Evolutionary conservation across 2,888 invertebrate genomes (phyloP), one percentile per base, ranked within the genome.

Genomic region (Agapetus fuscipes): DNA sequence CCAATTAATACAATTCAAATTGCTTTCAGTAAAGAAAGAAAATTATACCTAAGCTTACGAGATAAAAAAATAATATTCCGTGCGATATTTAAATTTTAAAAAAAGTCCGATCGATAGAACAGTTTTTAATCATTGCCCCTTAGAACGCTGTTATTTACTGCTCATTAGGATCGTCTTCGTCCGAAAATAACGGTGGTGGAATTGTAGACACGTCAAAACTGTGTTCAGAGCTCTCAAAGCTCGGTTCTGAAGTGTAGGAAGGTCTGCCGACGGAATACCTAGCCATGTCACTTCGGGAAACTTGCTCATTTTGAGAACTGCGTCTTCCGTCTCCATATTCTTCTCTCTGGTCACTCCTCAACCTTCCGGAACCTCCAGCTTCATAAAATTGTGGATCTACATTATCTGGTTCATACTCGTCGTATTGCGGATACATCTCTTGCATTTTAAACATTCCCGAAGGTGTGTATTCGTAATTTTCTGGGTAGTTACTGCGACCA

Each of bases 141-240:
- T n/a, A n/a, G n/a, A n/a, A n/a, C n/a, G n/a, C n/a, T n/a, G n/a
- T n/a, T n/a, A n/a, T 14, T 25, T 39, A 43, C 39, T 42, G 42
- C 35, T 42, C 38, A 29, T 36, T 36, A 16, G 17, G 17, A 29
- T 39, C 32, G 25, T 37, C 53, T 54, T 82, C 80, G 51, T 85
- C 83, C 37, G 78, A 75, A 53, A 84, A 73, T 48, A 83, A 66
- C 37, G 84, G 84, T 37, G 84, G 84, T n/a, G 84, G 85, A 52
- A 84, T 74, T 16, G 76, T 79, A 24, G 80, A 74, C 13, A 84
- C 78, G 53, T 84, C 83, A 55, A 84, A 80, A 54, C 76, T 75
- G 39, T 78, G 78, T 49, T 83, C 84, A n/a, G 78, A 79, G 39
- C 79, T 64, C 56, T 81, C 72, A 57, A 74, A 70, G 51, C 75